Percentiles rank a stretch among this genome's conserved stretches.
These are phyloP conservation scores for Ditylenchus dipsaci DNA, from an alignment of 1,140 invertebrate genomes.

Conservation along the genomic window DNA sequence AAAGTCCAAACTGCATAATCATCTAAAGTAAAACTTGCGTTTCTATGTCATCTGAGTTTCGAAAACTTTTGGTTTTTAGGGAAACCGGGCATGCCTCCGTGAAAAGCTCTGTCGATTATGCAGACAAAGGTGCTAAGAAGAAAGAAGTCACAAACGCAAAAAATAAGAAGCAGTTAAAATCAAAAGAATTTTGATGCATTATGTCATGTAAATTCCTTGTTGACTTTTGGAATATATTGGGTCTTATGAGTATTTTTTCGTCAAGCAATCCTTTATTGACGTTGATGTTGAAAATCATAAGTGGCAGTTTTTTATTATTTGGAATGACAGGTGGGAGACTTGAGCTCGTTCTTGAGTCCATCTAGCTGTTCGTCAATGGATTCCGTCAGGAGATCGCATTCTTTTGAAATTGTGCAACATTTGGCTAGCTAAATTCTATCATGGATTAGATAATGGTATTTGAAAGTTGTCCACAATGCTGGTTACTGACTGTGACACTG, in stretches of 20 bases:
- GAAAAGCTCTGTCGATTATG: constrained; percentile 5
- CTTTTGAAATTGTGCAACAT: constrained; percentile 5
- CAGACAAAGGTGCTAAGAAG: not conserved
- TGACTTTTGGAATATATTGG: too few relatives aligned
- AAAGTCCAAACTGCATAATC: constrained; percentile 34
- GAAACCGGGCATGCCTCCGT: constrained; percentile 33
- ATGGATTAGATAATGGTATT: too few relatives aligned
- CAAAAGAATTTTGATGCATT: not conserved
- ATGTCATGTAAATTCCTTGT: too few relatives aligned
- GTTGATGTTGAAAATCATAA: too few relatives aligned
- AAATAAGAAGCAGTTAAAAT: constrained; percentile 8
- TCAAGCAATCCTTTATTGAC: too few relatives aligned
- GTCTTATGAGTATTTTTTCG: not conserved
- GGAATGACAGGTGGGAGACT: too few relatives aligned
- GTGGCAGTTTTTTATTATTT: too few relatives aligned
- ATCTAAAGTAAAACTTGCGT: constrained; percentile 16
- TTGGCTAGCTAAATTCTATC: not conserved
- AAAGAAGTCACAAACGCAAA: constrained; percentile 2
- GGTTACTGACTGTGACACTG: too few relatives aligned
- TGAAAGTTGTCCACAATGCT: too few relatives aligned
- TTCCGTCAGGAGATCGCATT: not conserved
- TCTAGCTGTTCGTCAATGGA: too few relatives aligned
- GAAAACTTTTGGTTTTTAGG: not conserved
- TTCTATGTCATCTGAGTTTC: not conserved
- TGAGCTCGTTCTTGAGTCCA: too few relatives aligned